Percentiles rank a stretch among this genome's conserved stretches.
phyloP scores from a whole-genome alignment of 2,888 invertebrate species.

The Axea sp. region DNA sequence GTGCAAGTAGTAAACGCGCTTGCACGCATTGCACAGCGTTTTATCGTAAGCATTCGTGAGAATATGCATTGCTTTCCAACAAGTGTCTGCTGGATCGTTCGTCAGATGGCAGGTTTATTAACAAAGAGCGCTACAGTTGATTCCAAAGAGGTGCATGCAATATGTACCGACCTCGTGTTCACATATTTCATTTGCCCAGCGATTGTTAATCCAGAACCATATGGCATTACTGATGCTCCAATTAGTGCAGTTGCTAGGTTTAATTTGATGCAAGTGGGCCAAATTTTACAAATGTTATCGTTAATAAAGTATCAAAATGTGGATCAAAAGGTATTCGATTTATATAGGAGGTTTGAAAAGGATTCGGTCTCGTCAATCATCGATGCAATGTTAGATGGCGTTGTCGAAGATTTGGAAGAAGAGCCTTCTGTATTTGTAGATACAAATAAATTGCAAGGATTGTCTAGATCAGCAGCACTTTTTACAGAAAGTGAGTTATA shows the following conservation, averaged over 20 bases:
- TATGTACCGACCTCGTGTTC: constrained; percentile 95
- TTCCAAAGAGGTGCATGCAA: constrained; percentile 83
- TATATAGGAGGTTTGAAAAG: constrained; percentile 90
- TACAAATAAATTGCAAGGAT: constrained; percentile 81
- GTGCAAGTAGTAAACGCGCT: constrained; percentile 88
- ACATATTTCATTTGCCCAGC: constrained; percentile 97
- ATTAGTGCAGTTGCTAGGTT: constrained; percentile 94
- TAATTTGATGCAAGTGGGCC: constrained; percentile 94
- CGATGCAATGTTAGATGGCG: constrained; percentile 84
- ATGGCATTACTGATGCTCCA: constrained; percentile 95
- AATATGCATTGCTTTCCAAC: constrained; percentile 95
- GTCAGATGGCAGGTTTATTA: constrained; percentile 88
- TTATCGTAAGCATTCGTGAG: constrained; percentile 89
- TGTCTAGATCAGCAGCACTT: constrained; percentile 84
- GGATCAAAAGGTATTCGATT: constrained; percentile 86
- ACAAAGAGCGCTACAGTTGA: constrained; percentile 82
- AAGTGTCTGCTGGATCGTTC: constrained; percentile 93
- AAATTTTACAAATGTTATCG: constrained; percentile 94
- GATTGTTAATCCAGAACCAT: constrained; percentile 96
- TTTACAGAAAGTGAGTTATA: constrained; percentile 85
- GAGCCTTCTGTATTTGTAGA: constrained; percentile 79
- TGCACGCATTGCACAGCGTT: constrained; percentile 88
- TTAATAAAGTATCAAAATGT: constrained; percentile 91
- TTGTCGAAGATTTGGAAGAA: constrained; percentile 77
- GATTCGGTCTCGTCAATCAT: constrained; percentile 89